Evolutionary conservation across 2,113 vertebrate genomes (phyloP).

Genomic region (Salvelinus alpinus): DNA sequence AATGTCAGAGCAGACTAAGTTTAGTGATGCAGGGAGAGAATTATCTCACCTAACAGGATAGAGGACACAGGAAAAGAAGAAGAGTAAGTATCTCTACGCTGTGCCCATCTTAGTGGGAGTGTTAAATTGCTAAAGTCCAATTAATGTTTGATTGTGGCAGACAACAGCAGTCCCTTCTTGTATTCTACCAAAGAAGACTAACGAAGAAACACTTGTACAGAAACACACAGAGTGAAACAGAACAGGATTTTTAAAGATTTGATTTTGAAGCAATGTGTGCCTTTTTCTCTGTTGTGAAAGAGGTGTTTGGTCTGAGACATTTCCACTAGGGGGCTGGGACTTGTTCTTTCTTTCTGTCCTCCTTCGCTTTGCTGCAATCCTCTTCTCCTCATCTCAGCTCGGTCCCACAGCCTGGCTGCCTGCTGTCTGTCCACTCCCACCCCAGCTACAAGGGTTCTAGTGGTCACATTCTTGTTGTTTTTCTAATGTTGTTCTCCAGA

Average conservation of each 20-base stretch:
- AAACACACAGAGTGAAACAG: not conserved
- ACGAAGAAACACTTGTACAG: not conserved
- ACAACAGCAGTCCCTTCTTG: not conserved
- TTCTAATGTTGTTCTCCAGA: conserved; percentile 29
- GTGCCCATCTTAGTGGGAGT: not conserved
- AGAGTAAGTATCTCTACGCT: not conserved
- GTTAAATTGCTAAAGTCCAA: not conserved
- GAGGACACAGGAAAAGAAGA: not conserved
- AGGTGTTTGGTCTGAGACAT: not conserved
- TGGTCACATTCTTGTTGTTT: conserved; percentile 44
- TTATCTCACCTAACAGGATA: not conserved
- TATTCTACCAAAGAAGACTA: not conserved
- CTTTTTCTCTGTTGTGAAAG: not conserved
- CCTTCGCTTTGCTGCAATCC: conserved; percentile 9
- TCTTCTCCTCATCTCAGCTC: not conserved
- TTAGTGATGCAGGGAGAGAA: conserved; percentile 25
- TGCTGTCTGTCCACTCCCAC: no score
- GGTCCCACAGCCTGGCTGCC: conserved; percentile 24
- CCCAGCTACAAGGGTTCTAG: conserved; percentile 31
- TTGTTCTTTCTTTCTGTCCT: conserved; percentile 21
- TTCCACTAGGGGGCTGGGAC: conserved; percentile 46
- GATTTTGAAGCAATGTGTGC: not conserved
- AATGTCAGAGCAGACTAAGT: conserved; percentile 31
- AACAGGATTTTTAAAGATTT: not conserved
- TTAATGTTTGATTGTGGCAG: not conserved